These are phyloP conservation scores for Gymnoscelis rufifasciata DNA, from an alignment of 2,888 invertebrate species.

Conservation along the genomic window DNA sequence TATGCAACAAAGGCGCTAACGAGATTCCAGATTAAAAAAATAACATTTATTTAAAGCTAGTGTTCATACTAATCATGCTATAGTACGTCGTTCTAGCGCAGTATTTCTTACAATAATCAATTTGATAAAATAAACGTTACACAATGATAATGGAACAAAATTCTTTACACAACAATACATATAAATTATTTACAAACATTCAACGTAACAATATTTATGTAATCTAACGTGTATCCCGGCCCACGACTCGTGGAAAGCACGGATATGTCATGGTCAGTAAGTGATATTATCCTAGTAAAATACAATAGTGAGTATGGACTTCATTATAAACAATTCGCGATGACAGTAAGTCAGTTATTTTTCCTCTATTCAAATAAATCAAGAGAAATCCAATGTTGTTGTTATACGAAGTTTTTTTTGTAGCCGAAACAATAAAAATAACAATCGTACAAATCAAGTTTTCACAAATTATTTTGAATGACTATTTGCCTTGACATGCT, in stretches of 20 bases:
- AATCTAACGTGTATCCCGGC: slow-evolving; percentile 10
- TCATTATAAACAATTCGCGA: too few species aligned
- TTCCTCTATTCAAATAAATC: too few species aligned
- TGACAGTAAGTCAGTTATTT: too few species aligned
- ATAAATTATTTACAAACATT: slow-evolving; percentile 49
- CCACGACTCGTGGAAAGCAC: not conserved
- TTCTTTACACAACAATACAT: slow-evolving; percentile 68
- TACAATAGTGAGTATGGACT: slow-evolving; percentile 8
- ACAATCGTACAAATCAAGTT: too few species aligned
- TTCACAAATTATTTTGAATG: too few species aligned
- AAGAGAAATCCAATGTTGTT: too few species aligned
- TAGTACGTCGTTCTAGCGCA: slow-evolving; percentile 12
- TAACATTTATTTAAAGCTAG: slow-evolving; percentile 24
- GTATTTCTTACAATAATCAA: slow-evolving; percentile 19
- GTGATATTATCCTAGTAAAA: slow-evolving; percentile 15
- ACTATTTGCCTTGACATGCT: too few species aligned
- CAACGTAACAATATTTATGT: slow-evolving; percentile 55
- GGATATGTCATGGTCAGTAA: slow-evolving; percentile 6
- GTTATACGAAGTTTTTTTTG: too few species aligned
- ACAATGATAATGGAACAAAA: slow-evolving; percentile 52
- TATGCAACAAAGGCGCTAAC: slow-evolving; percentile 46
- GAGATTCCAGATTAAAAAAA: slow-evolving; percentile 42
- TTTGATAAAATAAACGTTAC: slow-evolving; percentile 31
- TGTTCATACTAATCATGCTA: slow-evolving; percentile 1
- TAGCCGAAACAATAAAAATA: too few species aligned